A percentile compares a stretch with the other conserved stretches of the same genome.
Conservation (phyloP, 2,888 invertebrate genomes). For the Prenolepis imparis region DNA sequence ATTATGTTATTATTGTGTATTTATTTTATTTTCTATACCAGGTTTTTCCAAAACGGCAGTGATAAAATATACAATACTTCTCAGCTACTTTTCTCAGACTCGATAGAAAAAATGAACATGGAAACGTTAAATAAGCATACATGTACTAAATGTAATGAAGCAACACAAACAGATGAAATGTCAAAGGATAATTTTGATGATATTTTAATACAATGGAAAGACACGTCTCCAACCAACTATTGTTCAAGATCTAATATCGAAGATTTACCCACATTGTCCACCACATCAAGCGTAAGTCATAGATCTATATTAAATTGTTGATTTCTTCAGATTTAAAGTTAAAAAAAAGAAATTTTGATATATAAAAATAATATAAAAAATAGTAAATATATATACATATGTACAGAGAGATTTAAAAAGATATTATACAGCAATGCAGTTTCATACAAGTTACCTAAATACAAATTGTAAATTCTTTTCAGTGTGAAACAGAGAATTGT, state of each 20-base stretch:
- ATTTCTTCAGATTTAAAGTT: conserved; percentile 1
- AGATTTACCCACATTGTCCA: not conserved
- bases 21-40: not conserved
- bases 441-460: not conserved
- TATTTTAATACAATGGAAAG: not conserved
- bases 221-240: not conserved
- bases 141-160: not conserved
- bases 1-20: not conserved
- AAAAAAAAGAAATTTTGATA: not conserved
- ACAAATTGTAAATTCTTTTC: conserved; percentile 7
- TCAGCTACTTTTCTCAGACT: not conserved
- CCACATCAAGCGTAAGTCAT: conserved; percentile 16
- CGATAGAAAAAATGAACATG: not conserved
- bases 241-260: conserved; percentile 11
- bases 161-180: not conserved
- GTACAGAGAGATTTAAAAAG: not conserved
- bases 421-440: not conserved
- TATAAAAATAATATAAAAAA: not conserved
- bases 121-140: not conserved
- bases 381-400: not conserved
- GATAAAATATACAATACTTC: conserved; percentile 18
- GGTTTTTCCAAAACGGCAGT: not conserved
- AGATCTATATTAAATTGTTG: not conserved
- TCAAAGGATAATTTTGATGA: conserved; percentile 19
- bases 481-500: conserved; percentile 9